These are phyloP conservation scores for Parazoanthus atlanticus DNA, from an alignment of 92 coral and sea anemone genomes.

Conservation along the genomic window DNA sequence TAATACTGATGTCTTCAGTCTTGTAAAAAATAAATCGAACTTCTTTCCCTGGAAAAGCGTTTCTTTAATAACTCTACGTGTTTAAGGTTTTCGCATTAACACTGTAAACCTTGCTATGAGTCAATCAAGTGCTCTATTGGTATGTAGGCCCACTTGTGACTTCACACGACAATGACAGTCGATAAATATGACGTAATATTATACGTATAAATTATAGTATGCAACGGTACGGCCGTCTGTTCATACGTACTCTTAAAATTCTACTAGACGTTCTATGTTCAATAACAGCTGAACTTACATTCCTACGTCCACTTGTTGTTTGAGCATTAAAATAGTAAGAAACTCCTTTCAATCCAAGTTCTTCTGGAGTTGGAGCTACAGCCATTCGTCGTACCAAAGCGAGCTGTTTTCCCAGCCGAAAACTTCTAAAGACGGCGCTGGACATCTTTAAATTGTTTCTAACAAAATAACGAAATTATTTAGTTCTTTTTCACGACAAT, in stretches of 20 bases:
- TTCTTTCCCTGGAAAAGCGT: too few species aligned
- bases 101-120: too few species aligned
- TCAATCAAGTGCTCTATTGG: too few species aligned
- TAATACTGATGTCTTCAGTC: too few species aligned
- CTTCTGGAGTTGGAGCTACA: constrained; percentile 78
- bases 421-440: constrained; percentile 35
- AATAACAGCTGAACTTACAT: constrained; percentile 50
- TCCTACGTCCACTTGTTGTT: constrained; percentile 83
- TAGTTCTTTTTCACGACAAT: neutral
- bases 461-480: neutral
- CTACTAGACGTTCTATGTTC: neutral
- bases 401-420: constrained; percentile 43
- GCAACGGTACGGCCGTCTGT: too few species aligned
- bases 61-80: too few species aligned
- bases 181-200: too few species aligned
- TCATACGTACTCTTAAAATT: neutral
- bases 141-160: too few species aligned
- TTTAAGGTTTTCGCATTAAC: too few species aligned
- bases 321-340: constrained; percentile 73
- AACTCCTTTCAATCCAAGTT: constrained; percentile 83
- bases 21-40: too few species aligned
- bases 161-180: too few species aligned
- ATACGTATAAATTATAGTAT: too few species aligned
- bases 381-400: constrained; percentile 75
- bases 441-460: constrained; percentile 18